Evolutionary conservation across 2,888 invertebrate species (phyloP), one percentile per base, ranked within the genome.

Genomic region (Drosophila melanosoma): DNA sequence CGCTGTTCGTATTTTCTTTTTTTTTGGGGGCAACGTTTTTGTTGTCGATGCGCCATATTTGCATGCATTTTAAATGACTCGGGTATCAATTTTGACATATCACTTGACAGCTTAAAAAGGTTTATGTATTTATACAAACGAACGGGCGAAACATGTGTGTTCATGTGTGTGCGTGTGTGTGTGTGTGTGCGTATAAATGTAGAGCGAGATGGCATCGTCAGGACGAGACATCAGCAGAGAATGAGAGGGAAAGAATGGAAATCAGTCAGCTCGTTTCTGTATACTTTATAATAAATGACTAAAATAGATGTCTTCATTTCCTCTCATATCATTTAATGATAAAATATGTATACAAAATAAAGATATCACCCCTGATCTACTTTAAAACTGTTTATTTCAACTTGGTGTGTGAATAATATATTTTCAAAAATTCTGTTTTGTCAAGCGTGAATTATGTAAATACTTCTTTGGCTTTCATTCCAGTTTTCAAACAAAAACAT

Each of bases 81-180:
- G 89, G 90, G 90, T 87, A 87, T 87, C 90, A 87, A 87, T 87
- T 87, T 90, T 90, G 87, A 89, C 90, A 87, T 87, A 87, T 87
- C 87, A 87, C 90, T 90, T 90, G 87, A 89, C 87, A 90, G 87
- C 87, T 90, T 90, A 90, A 90, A 87, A 89, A 89, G 90, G 90
- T 87, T 87, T 90, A 89, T 87, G 87, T 89, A 90, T 90, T 87
- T 90, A 87, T 87, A 77, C 79, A 81, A 80, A 74, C 87, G 74
- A 77, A 79, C 70, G 67, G 40, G 58, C 71, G 69, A 67, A 60
- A 69, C 69, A 64, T 61, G 58, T 53, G 23, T 51, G 54, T 38
- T 38, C 60, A 7, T 11, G 23, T 48, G 52, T 48, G 51, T 52
- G 59, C 51, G 63, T 45, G 63, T 60, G 65, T 23, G 61, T 38